A percentile compares a stretch with the other conserved stretches of the same genome.
Conservation (phyloP, 2,797 vertebrate genomes). For the Crenuchus spilurus region DNA sequence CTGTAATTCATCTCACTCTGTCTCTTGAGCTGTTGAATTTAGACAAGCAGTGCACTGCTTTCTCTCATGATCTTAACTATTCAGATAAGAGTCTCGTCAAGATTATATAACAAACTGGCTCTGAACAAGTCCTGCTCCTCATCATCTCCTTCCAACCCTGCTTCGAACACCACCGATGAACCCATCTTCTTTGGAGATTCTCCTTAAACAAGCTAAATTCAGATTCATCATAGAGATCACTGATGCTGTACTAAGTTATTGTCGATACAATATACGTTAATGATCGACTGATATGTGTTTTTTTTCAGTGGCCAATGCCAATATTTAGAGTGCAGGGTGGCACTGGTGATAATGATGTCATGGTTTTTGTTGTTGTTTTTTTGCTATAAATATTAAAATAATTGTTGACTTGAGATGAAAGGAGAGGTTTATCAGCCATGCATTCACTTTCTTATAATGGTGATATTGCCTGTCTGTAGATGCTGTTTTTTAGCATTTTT, state of each 20-base stretch:
- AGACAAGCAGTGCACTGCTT: slow-evolving; percentile 35
- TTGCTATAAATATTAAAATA: too few relatives aligned
- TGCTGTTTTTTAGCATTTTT: too few relatives aligned
- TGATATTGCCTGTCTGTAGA: too few relatives aligned
- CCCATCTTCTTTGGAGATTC: neutral
- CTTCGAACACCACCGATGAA: neutral
- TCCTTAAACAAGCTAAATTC: neutral
- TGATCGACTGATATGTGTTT: too few relatives aligned
- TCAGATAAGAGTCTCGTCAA: slow-evolving; percentile 22
- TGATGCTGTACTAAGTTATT: neutral
- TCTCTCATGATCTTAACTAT: slow-evolving; percentile 32
- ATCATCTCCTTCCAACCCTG: neutral
- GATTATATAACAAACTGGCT: slow-evolving; percentile 28
- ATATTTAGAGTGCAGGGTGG: too few relatives aligned
- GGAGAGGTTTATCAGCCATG: too few relatives aligned
- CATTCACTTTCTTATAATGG: too few relatives aligned
- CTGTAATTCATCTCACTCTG: neutral
- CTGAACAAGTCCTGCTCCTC: slow-evolving; percentile 28
- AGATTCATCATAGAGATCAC: neutral
- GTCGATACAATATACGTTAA: neutral
- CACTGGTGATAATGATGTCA: too few relatives aligned
- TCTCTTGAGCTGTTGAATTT: slow-evolving; percentile 13
- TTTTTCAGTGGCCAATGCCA: too few relatives aligned
- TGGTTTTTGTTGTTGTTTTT: too few relatives aligned
- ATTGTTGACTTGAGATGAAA: too few relatives aligned